These are phyloP conservation scores for Dolichopus griseipennis DNA, from an alignment of 2,888 invertebrate species.

Conservation along the genomic window DNA sequence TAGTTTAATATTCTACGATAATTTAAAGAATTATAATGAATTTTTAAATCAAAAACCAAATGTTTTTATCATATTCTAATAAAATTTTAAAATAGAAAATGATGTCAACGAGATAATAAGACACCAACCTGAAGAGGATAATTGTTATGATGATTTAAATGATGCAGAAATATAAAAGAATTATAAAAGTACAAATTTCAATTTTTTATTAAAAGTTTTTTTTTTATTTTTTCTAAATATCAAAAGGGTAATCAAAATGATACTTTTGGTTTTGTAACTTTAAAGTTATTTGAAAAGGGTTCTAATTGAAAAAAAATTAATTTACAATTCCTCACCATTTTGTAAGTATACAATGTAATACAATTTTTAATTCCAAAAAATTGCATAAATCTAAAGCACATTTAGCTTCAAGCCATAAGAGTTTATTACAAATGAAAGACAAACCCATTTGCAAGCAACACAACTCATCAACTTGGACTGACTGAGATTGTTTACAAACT, in stretches of 20 bases:
- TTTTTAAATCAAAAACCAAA: not conserved
- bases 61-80: not conserved
- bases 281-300: not conserved
- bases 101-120: not conserved
- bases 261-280: not conserved
- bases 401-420: too few relatives aligned
- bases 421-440: too few relatives aligned
- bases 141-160: not conserved
- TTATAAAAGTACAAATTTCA: not conserved
- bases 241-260: not conserved
- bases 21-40: too few relatives aligned
- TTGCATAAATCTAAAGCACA: too few relatives aligned
- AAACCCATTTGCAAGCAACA: too few relatives aligned
- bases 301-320: not conserved
- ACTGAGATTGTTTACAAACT: too few relatives aligned
- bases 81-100: not conserved
- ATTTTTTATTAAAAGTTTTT: not conserved
- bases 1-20: too few relatives aligned
- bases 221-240: not conserved
- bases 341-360: too few relatives aligned
- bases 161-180: not conserved
- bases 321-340: not conserved
- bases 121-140: constrained; percentile 1
- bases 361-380: too few relatives aligned
- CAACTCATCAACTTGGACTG: too few relatives aligned